Evolutionary conservation across 2,888 invertebrate genomes (phyloP), one percentile per base, ranked within the genome.

Genomic region (Pharmacophagus antenor): DNA sequence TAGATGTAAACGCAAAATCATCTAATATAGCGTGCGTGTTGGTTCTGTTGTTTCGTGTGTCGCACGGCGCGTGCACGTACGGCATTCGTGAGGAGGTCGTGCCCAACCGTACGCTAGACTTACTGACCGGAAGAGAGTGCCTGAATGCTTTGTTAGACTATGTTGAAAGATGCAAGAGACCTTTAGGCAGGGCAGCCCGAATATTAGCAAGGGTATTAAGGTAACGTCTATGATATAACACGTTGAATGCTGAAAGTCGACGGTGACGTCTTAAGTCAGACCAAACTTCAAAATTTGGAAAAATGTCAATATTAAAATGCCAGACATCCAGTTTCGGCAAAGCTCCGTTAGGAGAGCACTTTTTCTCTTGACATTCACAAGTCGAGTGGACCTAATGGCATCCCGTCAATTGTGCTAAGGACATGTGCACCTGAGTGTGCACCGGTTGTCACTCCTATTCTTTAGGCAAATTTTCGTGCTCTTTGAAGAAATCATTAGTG

Each of bases 121-220:
- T 84, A 51, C 71, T 91, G 6, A 83, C 87, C 0, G 82, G 83
- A 0, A 66, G 70, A 7, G 85, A 88, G 6, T 89, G 87, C 61
- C 67, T 91, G 10, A 77, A 85, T 58, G 84, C 88, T 0, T 70
- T 92, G 47, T 72, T 92, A 1, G 89, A 89, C 62, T 92, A 92
- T 57, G 82, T 92, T 23, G 82, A 85, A 63, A 74, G 82, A 23
- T 88, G 91, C 64, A 85, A 82, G 53, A 75, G 85, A 44, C 92
- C 92, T 0, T 71, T 84, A 54, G 90, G 90, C 20, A 77, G 91
- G 62, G 92, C 91, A 0, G 87, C 91, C 1, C 80, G 87, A 23
- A 92, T 93, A 64, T 79, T 93, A n/a, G 84, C 82, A 7, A 85
- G 88, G 64, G 90, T 93, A 17, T 77, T 92, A 51, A 89, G 91